A percentile compares a stretch with the other conserved stretches of the same genome.
Conservation (phyloP, 2,888 invertebrate species). For the Euzetes globulus region DNA sequence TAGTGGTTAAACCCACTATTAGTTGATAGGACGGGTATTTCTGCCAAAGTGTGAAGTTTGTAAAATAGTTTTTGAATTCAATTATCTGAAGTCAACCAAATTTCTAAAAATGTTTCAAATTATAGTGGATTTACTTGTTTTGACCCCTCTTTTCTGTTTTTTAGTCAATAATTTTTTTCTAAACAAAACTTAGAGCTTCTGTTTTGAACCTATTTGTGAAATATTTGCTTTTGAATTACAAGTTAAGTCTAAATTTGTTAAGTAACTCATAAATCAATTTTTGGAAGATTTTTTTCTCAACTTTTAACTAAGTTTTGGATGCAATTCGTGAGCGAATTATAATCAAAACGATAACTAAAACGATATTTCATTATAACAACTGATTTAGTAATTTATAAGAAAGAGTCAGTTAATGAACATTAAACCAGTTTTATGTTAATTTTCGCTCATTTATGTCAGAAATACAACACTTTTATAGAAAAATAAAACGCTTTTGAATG, state of each 20-base stretch:
- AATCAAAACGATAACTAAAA: background rate
- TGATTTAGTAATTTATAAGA: background rate
- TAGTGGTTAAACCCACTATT: background rate
- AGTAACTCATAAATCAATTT: background rate
- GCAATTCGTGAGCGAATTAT: background rate
- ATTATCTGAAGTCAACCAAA: too few species aligned
- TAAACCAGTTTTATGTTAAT: conserved; percentile 2
- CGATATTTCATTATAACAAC: background rate
- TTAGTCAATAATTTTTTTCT: background rate
- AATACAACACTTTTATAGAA: background rate
- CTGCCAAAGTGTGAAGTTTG: too few species aligned
- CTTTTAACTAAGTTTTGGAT: background rate
- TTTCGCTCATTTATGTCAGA: background rate
- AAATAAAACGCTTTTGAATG: background rate
- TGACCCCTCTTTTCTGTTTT: background rate
- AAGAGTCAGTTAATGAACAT: background rate
- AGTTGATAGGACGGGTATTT: background rate
- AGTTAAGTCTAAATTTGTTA: background rate
- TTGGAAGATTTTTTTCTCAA: too few species aligned
- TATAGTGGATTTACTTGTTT: background rate
- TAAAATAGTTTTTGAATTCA: too few species aligned
- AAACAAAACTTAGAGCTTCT: background rate
- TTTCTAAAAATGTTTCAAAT: too few species aligned
- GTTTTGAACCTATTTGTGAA: background rate
- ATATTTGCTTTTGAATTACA: background rate